Evolutionary conservation across 2,888 invertebrate species (phyloP).

Genomic region (Therioaphis trifolii): DNA sequence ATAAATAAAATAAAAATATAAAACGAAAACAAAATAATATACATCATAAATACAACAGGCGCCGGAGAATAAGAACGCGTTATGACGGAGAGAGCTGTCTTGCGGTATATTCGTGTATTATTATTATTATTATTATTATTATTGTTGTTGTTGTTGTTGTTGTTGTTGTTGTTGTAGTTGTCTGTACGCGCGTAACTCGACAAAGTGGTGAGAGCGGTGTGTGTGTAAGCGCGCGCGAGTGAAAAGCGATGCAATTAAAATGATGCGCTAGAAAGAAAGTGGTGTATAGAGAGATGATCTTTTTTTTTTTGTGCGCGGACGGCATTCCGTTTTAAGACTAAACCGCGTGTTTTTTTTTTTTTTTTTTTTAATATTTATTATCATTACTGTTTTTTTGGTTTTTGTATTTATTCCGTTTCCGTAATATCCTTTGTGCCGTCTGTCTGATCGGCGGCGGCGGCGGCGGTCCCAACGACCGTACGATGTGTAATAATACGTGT

Average conservation of each 20-base stretch:
- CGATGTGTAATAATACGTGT: background rate
- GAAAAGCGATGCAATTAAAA: constrained; percentile 44
- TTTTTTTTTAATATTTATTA: too few species aligned
- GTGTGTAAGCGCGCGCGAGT: background rate
- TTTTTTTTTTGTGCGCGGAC: too few species aligned
- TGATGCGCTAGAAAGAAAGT: constrained; percentile 48
- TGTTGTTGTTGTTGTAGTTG: background rate
- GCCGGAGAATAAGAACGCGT: too few species aligned
- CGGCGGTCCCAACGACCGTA: background rate
- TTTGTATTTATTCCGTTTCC: background rate
- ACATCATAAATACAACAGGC: too few species aligned
- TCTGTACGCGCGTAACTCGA: background rate
- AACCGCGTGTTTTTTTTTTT: background rate
- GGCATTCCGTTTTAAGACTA: constrained; percentile 37
- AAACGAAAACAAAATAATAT: background rate
- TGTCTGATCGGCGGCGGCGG: background rate
- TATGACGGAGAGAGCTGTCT: background rate
- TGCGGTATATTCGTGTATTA: too few species aligned
- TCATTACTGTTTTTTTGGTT: background rate
- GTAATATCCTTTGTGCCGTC: background rate
- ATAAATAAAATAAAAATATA: background rate
- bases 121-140: background rate
- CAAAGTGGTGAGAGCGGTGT: too few species aligned
- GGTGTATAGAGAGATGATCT: background rate
- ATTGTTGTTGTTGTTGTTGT: background rate